Evolutionary conservation across 1,140 invertebrate genomes (phyloP).

Genomic region (Monochamus saltuarius): DNA sequence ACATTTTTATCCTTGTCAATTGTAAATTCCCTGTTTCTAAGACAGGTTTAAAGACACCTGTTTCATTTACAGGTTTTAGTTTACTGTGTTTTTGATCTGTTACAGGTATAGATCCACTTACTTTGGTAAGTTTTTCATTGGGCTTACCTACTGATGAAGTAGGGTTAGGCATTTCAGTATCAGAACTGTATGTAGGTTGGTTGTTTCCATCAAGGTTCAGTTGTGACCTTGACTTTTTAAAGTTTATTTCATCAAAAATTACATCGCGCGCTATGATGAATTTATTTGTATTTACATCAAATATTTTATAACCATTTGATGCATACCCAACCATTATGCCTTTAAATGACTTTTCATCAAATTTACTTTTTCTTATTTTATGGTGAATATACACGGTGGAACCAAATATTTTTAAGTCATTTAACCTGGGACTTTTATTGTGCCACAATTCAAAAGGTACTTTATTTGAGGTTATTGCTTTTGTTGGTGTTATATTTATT

Average conservation of each 20-base stretch:
- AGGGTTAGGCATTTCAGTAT: not conserved
- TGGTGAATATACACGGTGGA: no score
- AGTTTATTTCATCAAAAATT: constrained; percentile 5
- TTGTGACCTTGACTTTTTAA: not conserved
- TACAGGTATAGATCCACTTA: constrained; percentile 17
- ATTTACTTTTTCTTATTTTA: constrained; percentile 17
- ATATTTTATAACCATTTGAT: constrained; percentile 13
- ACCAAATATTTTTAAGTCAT: no score
- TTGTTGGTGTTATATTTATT: no score
- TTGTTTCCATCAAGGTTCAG: not conserved
- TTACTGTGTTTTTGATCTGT: no score
- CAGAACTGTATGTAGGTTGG: not conserved
- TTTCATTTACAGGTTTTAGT: no score
- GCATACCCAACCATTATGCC: constrained; percentile 12
- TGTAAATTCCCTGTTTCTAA: no score
- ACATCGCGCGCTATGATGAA: constrained; percentile 3
- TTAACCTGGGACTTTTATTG: no score
- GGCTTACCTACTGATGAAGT: not conserved
- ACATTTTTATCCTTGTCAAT: no score
- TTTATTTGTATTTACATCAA: constrained; percentile 2
- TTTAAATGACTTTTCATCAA: constrained; percentile 13
- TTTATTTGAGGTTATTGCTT: no score
- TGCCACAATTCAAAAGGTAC: no score
- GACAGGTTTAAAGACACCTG: no score
- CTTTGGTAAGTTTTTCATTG: not conserved